A percentile compares a stretch with the other conserved stretches of the same genome.
These are phyloP conservation scores for Tryphoninae sp. DNA, from an alignment of 2,888 invertebrate species.

Conservation along the genomic window DNA sequence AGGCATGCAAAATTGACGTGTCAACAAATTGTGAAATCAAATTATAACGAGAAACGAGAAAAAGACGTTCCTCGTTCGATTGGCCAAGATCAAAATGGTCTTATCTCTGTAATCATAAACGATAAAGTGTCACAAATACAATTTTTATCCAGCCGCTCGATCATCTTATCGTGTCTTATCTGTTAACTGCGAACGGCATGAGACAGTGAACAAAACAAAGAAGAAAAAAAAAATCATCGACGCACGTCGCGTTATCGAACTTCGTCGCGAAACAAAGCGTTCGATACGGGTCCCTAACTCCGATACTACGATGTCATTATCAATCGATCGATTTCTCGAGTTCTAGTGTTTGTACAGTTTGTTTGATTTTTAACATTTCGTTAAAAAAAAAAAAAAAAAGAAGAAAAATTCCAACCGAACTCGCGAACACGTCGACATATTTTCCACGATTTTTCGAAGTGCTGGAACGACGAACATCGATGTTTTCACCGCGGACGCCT, in stretches of 20 bases:
- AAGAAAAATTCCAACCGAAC: no score
- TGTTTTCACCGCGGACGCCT: background rate
- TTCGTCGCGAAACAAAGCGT: background rate
- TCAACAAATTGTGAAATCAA: no score
- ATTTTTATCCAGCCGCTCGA: background rate
- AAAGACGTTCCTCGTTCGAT: background rate
- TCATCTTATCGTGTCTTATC: background rate
- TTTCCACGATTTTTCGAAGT: background rate
- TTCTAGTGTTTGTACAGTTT: no score
- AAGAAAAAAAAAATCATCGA: background rate
- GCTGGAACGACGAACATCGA: background rate
- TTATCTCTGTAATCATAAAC: background rate
- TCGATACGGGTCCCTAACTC: background rate
- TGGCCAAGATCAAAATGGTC: background rate
- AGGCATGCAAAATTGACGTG: no score
- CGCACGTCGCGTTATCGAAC: slow-evolving; percentile 1
- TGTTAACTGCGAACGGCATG: background rate
- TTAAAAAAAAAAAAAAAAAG: no score
- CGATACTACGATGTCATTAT: background rate
- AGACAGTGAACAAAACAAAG: background rate
- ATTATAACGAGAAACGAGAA: background rate
- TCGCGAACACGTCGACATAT: no score
- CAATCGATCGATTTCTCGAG: background rate
- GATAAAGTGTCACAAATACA: background rate
- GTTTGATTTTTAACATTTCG: no score